Conservation (phyloP, 2,888 invertebrate genomes). For the Catocala nupta region DNA sequence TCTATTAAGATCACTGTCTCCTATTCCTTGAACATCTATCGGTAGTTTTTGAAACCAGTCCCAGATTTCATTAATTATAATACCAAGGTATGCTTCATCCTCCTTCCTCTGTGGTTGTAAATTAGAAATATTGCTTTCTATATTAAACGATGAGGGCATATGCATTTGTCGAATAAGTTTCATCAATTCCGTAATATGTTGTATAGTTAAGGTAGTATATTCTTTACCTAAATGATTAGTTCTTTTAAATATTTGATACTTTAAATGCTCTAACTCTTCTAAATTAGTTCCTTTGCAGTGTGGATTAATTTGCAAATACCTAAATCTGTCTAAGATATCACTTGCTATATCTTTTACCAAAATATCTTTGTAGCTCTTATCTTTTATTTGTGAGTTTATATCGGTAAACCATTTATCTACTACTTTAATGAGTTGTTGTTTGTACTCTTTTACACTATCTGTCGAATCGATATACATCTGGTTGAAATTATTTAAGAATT, state of each 20-base stretch:
- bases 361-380: conserved; percentile 15
- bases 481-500: no score
- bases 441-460: conserved; percentile 20
- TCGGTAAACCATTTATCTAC: conserved; percentile 35
- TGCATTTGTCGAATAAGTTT: conserved; percentile 59
- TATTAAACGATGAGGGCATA: conserved; percentile 39
- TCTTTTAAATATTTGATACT: conserved; percentile 76
- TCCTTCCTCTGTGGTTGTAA: background rate
- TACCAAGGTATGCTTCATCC: conserved; percentile 2
- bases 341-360: conserved; percentile 62
- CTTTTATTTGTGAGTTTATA: conserved; percentile 14
- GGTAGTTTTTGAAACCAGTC: conserved; percentile 37
- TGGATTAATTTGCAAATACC: conserved; percentile 65
- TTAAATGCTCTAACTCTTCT: conserved; percentile 70
- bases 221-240: conserved; percentile 63
- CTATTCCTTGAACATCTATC: conserved; percentile 6
- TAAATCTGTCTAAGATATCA: conserved; percentile 72
- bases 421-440: conserved; percentile 23
- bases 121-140: background rate
- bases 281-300: conserved; percentile 44
- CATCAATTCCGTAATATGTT: conserved; percentile 63
- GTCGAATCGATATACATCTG: background rate
- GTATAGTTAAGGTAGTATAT: conserved; percentile 54
- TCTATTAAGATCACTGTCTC: conserved; percentile 18
- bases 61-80: conserved; percentile 21